Conservation (phyloP, 2,797 vertebrate species). For the Siniperca undulata region DNA sequence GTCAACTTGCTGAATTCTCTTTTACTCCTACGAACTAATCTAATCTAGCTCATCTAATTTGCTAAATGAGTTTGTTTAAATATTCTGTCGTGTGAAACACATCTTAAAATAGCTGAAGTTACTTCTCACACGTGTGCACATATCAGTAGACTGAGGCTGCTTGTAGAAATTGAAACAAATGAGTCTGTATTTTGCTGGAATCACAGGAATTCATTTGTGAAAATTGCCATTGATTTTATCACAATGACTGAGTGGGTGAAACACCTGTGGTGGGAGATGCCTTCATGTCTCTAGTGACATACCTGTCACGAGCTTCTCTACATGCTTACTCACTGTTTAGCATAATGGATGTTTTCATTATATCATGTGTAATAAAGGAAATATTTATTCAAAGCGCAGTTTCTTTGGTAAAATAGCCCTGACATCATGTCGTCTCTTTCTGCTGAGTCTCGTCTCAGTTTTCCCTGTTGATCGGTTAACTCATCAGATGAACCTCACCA, state of each 20-base stretch:
- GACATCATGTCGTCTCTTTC: neutral
- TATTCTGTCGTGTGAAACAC: no score
- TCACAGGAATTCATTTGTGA: neutral
- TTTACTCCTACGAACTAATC: neutral
- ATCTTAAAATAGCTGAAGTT: no score
- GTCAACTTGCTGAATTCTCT: neutral
- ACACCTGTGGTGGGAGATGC: neutral
- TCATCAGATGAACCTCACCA: neutral
- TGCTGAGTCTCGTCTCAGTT: neutral
- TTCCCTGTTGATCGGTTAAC: neutral
- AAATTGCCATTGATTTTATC: neutral
- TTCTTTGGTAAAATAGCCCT: neutral
- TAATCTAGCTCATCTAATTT: neutral
- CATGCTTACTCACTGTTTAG: neutral
- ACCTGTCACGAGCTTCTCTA: neutral
- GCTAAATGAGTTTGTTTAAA: neutral
- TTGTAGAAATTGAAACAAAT: neutral
- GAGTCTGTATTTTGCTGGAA: neutral
- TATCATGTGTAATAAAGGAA: neutral
- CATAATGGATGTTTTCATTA: slow-evolving; percentile 5
- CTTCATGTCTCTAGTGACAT: neutral
- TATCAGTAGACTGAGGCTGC: neutral
- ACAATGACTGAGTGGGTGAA: neutral
- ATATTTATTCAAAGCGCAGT: neutral
- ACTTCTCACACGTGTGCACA: no score